Evolutionary conservation across 2,888 invertebrate species (phyloP).

Genomic region (Helobdella robusta): DNA sequence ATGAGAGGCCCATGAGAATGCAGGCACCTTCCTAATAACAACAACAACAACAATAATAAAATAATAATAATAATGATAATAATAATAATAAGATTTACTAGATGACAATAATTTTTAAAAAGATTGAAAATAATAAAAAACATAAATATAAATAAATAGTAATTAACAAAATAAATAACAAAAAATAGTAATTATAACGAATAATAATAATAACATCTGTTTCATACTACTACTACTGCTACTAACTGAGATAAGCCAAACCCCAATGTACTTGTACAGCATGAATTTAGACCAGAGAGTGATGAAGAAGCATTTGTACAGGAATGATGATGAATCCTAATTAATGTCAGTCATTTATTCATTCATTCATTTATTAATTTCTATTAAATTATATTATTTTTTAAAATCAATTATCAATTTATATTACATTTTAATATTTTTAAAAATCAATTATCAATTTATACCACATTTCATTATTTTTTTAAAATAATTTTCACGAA

Average conservation of each 20-base stretch:
- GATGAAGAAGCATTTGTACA: slow-evolving; percentile 51
- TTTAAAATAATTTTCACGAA: no score
- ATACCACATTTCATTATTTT: no score
- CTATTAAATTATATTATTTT: neutral
- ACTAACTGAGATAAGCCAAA: slow-evolving; percentile 71
- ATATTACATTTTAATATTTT: neutral
- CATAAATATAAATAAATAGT: neutral
- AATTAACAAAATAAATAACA: neutral
- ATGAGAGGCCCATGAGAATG: slow-evolving; percentile 66
- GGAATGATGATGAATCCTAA: slow-evolving; percentile 36
- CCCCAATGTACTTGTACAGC: slow-evolving; percentile 82
- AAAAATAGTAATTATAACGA: neutral
- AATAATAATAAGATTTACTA: neutral
- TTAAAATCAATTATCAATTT: neutral
- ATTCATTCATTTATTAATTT: no score
- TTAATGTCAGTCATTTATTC: no score
- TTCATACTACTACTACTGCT: neutral
- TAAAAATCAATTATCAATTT: neutral
- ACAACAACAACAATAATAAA: neutral
- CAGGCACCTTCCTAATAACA: slow-evolving; percentile 51
- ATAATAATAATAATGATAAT: neutral
- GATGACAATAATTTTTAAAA: neutral
- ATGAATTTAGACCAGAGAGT: slow-evolving; percentile 72
- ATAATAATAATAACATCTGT: neutral
- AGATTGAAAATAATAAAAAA: neutral